A percentile compares a stretch with the other conserved stretches of the same genome.
Conservation (phyloP, 2,888 invertebrate genomes). For the Leptura quadrifasciata region DNA sequence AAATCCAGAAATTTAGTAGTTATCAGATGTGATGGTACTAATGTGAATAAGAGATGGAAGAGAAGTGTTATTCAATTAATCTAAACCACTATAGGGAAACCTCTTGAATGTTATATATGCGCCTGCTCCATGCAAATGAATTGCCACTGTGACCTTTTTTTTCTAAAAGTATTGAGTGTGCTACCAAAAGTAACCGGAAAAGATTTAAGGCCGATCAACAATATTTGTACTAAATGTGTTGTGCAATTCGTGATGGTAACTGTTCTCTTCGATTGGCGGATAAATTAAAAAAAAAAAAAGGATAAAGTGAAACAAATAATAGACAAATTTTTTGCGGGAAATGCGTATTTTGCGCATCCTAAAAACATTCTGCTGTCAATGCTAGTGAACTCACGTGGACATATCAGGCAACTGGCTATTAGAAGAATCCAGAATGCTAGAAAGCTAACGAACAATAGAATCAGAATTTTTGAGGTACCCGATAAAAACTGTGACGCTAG, state of each 20-base stretch:
- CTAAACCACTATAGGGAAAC: too few species aligned
- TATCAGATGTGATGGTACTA: too few species aligned
- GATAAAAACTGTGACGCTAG: not conserved
- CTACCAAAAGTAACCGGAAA: slow-evolving; percentile 10
- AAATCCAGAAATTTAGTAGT: too few species aligned
- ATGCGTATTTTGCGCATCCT: slow-evolving; percentile 6
- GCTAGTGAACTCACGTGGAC: too few species aligned
- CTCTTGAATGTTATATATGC: too few species aligned
- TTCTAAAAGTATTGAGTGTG: slow-evolving; percentile 4
- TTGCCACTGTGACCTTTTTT: not conserved
- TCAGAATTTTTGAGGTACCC: slow-evolving; percentile 6
- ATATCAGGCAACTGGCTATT: too few species aligned
- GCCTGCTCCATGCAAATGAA: not conserved
- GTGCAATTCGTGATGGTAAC: slow-evolving; percentile 2
- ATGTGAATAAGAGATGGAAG: too few species aligned
- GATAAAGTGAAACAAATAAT: not conserved
- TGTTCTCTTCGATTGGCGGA: slow-evolving; percentile 5
- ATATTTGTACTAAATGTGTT: slow-evolving; percentile 9
- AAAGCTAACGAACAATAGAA: not conserved
- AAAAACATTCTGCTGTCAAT: not conserved
- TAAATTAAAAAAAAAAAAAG: not conserved
- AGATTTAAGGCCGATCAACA: slow-evolving; percentile 17
- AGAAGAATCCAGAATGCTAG: too few species aligned
- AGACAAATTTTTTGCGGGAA: not conserved
- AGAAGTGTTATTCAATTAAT: too few species aligned